phyloP scores from a whole-genome alignment of 2,888 invertebrate genomes.

The Eristalis tenax region DNA sequence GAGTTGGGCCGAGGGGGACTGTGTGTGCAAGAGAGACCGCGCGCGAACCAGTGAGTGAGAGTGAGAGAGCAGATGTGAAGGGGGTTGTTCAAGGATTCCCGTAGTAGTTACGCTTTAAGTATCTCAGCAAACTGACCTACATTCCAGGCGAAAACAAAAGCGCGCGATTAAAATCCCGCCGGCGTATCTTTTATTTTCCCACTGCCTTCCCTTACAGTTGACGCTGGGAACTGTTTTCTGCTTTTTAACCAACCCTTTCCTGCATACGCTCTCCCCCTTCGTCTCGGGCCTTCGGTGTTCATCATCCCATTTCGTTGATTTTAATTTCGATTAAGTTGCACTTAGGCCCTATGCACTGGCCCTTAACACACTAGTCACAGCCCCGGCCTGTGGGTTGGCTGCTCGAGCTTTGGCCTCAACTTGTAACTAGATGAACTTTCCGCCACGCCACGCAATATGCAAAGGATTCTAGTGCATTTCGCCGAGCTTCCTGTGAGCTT shows the following conservation, averaged over 20 bases:
- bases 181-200: constrained; percentile 26
- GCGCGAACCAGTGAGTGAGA: background rate
- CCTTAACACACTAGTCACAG: background rate
- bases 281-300: background rate
- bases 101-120: constrained; percentile 57
- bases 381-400: background rate
- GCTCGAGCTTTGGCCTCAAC: background rate
- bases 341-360: constrained; percentile 4
- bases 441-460: constrained; percentile 22
- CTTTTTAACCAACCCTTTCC: too few species aligned
- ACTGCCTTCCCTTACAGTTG: background rate
- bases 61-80: background rate
- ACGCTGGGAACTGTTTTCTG: too few species aligned
- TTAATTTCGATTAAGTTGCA: constrained; percentile 38
- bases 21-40: background rate
- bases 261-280: background rate
- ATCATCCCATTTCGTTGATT: constrained; percentile 19
- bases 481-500: background rate
- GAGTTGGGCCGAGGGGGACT: background rate
- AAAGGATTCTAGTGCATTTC: background rate
- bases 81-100: constrained; percentile 50
- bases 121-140: constrained; percentile 68
- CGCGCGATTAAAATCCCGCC: constrained; percentile 63
- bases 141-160: constrained; percentile 62
- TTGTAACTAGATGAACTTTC: background rate